Evolutionary conservation across 23 tunicate genomes (phyloP).

Genomic region (Ascidia mentula): DNA sequence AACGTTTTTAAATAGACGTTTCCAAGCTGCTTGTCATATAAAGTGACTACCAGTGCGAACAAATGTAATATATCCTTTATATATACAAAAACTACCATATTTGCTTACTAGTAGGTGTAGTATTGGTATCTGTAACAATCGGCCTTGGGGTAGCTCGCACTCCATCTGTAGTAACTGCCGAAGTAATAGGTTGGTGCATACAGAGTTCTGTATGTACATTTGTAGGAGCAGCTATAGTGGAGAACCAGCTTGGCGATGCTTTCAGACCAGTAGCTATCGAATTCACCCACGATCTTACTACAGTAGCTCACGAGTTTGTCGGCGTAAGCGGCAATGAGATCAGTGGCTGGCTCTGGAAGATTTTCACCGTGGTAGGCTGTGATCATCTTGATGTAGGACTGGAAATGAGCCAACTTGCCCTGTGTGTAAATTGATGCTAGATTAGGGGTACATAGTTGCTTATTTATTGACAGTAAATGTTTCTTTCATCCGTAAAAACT

Average conservation of each 20-base stretch:
- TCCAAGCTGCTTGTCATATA: too few species aligned
- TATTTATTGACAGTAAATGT: too few species aligned
- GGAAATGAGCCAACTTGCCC: conserved; percentile 14
- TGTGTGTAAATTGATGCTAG: too few species aligned
- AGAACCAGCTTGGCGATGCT: background rate
- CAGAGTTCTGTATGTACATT: background rate
- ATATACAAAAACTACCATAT: too few species aligned
- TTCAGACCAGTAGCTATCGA: background rate
- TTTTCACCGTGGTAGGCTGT: conserved; percentile 14
- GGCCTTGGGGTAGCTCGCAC: background rate
- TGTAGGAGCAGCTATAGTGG: conserved; percentile 2
- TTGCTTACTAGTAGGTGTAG: conserved; percentile 7
- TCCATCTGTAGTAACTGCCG: conserved; percentile 10
- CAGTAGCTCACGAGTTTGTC: conserved; percentile 7
- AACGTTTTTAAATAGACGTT: too few species aligned
- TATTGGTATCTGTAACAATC: background rate
- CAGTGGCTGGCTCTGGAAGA: background rate
- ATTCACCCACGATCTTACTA: background rate
- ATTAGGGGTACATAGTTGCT: too few species aligned
- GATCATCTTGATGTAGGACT: background rate
- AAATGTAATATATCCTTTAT: too few species aligned
- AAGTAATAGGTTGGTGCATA: background rate
- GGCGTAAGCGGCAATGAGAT: background rate
- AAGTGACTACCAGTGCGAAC: too few species aligned
- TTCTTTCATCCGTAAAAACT: too few species aligned